Evolutionary conservation across 2,888 invertebrate species (phyloP).

Genomic region (Zootermopsis nevadensis): DNA sequence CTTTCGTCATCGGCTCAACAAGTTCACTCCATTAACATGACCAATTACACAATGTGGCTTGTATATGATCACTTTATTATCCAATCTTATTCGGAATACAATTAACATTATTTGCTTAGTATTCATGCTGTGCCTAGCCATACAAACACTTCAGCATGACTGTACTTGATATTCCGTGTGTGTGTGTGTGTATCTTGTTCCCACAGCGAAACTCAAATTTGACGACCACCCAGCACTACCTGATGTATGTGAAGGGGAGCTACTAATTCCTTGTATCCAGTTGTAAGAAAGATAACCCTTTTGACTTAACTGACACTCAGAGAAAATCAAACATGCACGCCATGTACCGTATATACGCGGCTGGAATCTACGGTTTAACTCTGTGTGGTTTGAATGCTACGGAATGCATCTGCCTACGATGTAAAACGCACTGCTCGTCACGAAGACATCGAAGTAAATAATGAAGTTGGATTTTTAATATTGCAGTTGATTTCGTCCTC

Average conservation of each 20-base stretch:
- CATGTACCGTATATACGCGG: background rate
- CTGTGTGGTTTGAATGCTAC: too few species aligned
- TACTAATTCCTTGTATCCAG: background rate
- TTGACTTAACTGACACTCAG: conserved; percentile 4
- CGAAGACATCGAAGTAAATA: too few species aligned
- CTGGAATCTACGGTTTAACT: background rate
- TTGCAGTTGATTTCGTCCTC: too few species aligned
- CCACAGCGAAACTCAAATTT: background rate
- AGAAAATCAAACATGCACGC: conserved; percentile 6
- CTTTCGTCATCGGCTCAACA: too few species aligned
- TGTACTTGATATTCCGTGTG: background rate
- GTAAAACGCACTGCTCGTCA: too few species aligned
- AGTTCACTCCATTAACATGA: too few species aligned
- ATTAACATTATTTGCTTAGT: background rate
- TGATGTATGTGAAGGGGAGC: background rate
- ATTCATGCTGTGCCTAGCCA: background rate
- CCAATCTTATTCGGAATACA: too few species aligned
- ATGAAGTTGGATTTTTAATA: too few species aligned
- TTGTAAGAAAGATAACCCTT: background rate
- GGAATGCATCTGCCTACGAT: too few species aligned
- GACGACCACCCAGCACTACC: conserved; percentile 9
- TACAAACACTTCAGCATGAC: background rate
- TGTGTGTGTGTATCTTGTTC: conserved; percentile 8
- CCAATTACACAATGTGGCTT: too few species aligned
- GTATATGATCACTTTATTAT: too few species aligned